These are phyloP conservation scores for Ophion ventricosus DNA, from an alignment of 2,888 invertebrate genomes.

Conservation along the genomic window DNA sequence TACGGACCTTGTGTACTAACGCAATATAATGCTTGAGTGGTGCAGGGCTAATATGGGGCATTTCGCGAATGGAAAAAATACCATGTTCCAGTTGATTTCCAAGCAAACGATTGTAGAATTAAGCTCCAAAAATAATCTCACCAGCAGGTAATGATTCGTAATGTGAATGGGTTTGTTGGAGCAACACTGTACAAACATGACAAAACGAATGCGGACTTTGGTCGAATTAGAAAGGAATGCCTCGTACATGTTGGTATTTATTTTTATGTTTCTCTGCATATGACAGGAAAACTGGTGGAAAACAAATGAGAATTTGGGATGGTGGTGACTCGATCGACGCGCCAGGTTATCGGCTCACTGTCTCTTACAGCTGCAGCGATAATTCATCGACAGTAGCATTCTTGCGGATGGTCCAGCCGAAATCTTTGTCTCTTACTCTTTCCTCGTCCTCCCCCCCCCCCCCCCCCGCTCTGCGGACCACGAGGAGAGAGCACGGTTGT, in stretches of 20 bases:
- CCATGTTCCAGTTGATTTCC: neutral
- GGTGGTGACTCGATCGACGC: conserved; percentile 38
- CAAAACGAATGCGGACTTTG: neutral
- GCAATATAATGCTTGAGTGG: conserved; percentile 3
- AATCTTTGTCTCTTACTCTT: conserved; percentile 13
- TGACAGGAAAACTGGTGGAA: conserved; percentile 9
- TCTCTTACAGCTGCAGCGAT: conserved; percentile 39
- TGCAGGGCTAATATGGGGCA: neutral
- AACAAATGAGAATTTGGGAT: conserved; percentile 21
- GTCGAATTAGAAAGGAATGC: conserved; percentile 2
- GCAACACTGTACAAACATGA: too few relatives aligned
- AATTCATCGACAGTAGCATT: conserved; percentile 52
- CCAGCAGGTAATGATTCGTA: too few relatives aligned
- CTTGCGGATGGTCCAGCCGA: conserved; percentile 34
- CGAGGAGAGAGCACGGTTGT: neutral
- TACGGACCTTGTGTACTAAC: neutral
- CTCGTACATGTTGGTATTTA: neutral
- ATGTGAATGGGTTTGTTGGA: too few relatives aligned
- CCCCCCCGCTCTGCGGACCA: neutral
- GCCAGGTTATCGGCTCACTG: conserved; percentile 21
- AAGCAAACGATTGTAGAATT: neutral
- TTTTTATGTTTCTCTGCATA: conserved; percentile 32
- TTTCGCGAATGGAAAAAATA: neutral
- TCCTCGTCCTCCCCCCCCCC: neutral
- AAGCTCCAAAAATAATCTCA: neutral